Evolutionary conservation across 2,797 vertebrate species (phyloP), one percentile per base, ranked within the genome.

Genomic region (Squalus acanthias): DNA sequence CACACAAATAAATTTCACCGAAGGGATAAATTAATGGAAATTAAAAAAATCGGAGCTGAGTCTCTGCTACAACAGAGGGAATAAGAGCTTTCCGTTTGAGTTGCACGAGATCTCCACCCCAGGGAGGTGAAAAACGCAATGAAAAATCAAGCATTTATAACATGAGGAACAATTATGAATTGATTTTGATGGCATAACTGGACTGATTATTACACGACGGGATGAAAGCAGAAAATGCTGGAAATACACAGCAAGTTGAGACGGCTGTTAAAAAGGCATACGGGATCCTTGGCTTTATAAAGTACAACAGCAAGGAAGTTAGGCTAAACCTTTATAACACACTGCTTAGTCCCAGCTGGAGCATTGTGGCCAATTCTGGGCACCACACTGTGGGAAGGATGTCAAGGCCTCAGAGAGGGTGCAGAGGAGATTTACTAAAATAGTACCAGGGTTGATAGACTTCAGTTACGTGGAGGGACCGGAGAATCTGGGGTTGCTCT

Each of bases 1-100:
- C 17, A 92, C 15, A 63, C 60, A 65, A 65, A 22, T 92, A 39
- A 63, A 67, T 65, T 67, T 92, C 29, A 92, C 60, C 17, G 60
- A 92, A 92, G 60, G 89, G 89, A 92, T n/a, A 92, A 39, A 65
- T 63, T 65, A 92, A 65, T 92, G n/a, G 33, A 92, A 39, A 39
- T 92, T 60, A 60, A 57, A 53, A 39, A n/a, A 60, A 57, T 50
- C 39, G 0, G 20, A 85, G 46, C 26, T 29, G 6, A 65, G 33
- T 15, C 20, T 17, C 4, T 67, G 15, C 57, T 39, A 20, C 67
- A 67, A 92, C 17, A 92, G 0, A 26, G 15, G 89, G 6, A 92
- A n/a, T 20, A n/a, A 65, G 63, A 39, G 33, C 89, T 92, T 39
- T 92, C 13, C 39, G 33, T 39, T 92, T 92, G 89, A n/a, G 6